Evolutionary conservation across 2,113 vertebrate genomes (phyloP), one percentile per base, ranked within the genome.

Genomic region (Himantopus leucocephalus): DNA sequence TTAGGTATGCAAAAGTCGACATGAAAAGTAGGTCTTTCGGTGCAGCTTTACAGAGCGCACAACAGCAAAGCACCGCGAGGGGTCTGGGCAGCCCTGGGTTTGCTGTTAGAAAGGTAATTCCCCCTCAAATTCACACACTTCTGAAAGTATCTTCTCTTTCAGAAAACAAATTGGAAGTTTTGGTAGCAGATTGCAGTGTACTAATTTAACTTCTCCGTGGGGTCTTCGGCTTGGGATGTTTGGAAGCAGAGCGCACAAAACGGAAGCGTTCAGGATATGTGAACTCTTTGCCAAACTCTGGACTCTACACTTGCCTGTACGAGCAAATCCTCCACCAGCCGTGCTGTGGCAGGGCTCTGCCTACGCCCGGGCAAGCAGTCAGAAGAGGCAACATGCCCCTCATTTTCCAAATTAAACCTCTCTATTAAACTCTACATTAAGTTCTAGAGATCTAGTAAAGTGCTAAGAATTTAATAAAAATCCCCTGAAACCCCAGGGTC

Each of bases 271-370:
- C 82, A 68, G 92, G 97, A 76, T 95, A 83, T 0, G 30, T 34
- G 92, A 95, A 82, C 90, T 83, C 87, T 85, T 48, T 81, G 88
- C 37, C 93, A 92, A 67, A 95, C 84, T 26, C 34, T 3, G 63
- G 34, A 62, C 50, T 30, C 79, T 18, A 3, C 0, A 1, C 29
- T 71, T 29, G 73, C 48, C 43, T 48, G 3, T 11, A 19, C 0
- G 1, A 50, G 63, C 2, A 2, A 73, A 73, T 10, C 56, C 59
- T 56, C 66, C 24, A 2, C 0, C 35, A 26, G 70, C 39, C 0
- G 1, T 11, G 63, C 58, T 14, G 26, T 26, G 34, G 70, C 70
- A 66, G 64, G 56, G 77, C 62, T 92, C 78, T 24, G 63, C 6
- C n/a, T 72, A 43, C 21, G 23, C 50, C 35, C 5, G n/a, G n/a